phyloP scores from a whole-genome alignment of 2,888 invertebrate genomes.

The Myathropa florea region DNA sequence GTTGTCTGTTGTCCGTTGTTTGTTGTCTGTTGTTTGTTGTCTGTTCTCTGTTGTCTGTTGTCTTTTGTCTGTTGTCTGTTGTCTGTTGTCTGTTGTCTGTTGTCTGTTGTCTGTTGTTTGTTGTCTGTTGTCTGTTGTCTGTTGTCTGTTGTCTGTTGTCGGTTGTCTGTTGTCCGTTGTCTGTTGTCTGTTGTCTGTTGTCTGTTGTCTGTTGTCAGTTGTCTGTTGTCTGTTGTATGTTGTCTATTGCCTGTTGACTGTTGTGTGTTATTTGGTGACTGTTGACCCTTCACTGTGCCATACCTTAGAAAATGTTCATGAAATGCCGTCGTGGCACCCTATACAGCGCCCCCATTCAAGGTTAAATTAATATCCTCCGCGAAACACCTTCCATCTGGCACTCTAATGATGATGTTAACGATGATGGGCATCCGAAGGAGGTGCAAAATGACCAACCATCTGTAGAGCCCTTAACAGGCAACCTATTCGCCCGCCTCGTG shows the following conservation, averaged over 20 bases:
- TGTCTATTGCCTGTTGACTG: too few relatives aligned
- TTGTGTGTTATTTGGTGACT: not conserved
- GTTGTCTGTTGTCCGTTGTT: not conserved
- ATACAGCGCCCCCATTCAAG: not conserved
- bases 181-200: not conserved
- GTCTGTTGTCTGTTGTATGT: too few relatives aligned
- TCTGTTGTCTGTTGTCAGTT: too few relatives aligned
- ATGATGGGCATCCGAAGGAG: conserved; percentile 43
- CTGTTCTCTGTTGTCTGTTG: not conserved
- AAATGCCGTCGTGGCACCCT: not conserved
- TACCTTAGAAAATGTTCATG: too few relatives aligned
- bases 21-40: not conserved
- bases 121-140: not conserved
- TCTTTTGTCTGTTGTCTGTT: not conserved
- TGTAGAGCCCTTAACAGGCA: conserved; percentile 36
- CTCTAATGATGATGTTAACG: conserved; percentile 55
- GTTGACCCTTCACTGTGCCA: not conserved
- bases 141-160: not conserved
- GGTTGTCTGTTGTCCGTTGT: not conserved
- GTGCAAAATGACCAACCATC: conserved; percentile 64
- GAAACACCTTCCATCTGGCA: conserved; percentile 30
- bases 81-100: not conserved
- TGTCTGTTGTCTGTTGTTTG: not conserved
- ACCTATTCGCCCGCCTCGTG: conserved; percentile 5
- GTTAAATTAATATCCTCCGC: conserved; percentile 3